Conservation (phyloP, 2,888 invertebrate species). For the Drosophila phalerata region DNA sequence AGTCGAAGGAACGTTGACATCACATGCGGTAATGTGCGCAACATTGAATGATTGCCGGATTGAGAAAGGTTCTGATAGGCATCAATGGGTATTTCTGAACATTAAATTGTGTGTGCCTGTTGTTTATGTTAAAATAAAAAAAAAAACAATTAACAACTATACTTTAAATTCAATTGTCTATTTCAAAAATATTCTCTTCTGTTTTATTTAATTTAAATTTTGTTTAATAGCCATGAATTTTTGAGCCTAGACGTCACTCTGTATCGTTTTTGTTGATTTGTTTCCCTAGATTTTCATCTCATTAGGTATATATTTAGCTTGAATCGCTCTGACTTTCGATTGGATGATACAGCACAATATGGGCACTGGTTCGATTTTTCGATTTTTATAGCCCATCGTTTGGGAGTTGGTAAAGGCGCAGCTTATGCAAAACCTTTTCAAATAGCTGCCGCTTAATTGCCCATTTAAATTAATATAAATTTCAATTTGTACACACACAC, state of each 20-base stretch:
- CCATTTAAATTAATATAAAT: slow-evolving; percentile 80
- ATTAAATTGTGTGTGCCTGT: slow-evolving; percentile 8
- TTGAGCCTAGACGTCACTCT: not conserved
- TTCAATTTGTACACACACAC: slow-evolving; percentile 67
- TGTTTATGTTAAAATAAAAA: not conserved
- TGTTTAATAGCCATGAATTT: slow-evolving; percentile 2
- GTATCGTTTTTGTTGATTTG: slow-evolving; percentile 23
- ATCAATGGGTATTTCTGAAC: slow-evolving; percentile 32
- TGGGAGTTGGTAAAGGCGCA: slow-evolving; percentile 26
- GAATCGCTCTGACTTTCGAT: slow-evolving; percentile 62
- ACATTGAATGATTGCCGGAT: slow-evolving; percentile 39
- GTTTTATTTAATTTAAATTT: not conserved
- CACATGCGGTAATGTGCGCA: slow-evolving; percentile 16
- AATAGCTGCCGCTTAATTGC: slow-evolving; percentile 74
- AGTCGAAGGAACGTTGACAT: slow-evolving; percentile 52
- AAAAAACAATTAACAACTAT: not conserved
- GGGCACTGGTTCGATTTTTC: slow-evolving; percentile 5
- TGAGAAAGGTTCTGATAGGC: slow-evolving; percentile 34
- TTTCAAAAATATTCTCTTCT: not conserved
- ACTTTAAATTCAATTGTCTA: not conserved
- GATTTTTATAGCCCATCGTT: slow-evolving; percentile 49
- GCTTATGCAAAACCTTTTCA: slow-evolving; percentile 66
- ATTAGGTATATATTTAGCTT: slow-evolving; percentile 18
- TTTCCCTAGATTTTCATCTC: slow-evolving; percentile 16
- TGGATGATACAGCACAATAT: slow-evolving; percentile 61